Percentiles rank a stretch among this genome's conserved stretches.
phyloP scores from a whole-genome alignment of 2,888 invertebrate species.

The Plebejus anna region DNA sequence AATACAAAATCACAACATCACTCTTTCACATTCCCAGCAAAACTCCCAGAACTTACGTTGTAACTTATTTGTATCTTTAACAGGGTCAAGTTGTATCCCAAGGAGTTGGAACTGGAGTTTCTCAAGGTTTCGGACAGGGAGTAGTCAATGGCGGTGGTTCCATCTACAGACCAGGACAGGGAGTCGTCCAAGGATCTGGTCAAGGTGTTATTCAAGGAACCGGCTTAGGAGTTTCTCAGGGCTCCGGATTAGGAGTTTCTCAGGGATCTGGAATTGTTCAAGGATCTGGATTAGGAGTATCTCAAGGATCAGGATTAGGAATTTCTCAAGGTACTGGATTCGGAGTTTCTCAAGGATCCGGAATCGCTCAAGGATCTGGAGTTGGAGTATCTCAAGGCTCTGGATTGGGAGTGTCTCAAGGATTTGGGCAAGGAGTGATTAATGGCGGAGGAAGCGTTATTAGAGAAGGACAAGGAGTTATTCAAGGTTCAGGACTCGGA shows the following conservation, averaged over 20 bases:
- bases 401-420: conserved; percentile 39
- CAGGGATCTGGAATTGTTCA: background rate
- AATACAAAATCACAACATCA: too few species aligned
- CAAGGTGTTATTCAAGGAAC: conserved; percentile 35
- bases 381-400: conserved; percentile 32
- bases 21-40: too few species aligned
- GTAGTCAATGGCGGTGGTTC: conserved; percentile 26
- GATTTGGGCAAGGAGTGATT: conserved; percentile 43
- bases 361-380: conserved; percentile 22
- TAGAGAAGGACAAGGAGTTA: conserved; percentile 43
- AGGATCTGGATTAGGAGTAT: conserved; percentile 20
- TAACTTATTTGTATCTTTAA: background rate
- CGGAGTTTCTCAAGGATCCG: background rate
- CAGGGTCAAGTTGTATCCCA: conserved; percentile 34
- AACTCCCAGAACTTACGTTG: background rate
- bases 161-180: conserved; percentile 31
- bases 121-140: conserved; percentile 35
- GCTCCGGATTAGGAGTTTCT: conserved; percentile 28
- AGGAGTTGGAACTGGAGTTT: conserved; percentile 21
- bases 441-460: conserved; percentile 44
- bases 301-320: conserved; percentile 36
- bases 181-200: conserved; percentile 31
- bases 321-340: conserved; percentile 34
- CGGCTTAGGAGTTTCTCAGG: conserved; percentile 35
- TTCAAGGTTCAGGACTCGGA: conserved; percentile 22